These are phyloP conservation scores for Meiosimyza platycephala DNA, from an alignment of 2,888 invertebrate genomes.

Conservation along the genomic window DNA sequence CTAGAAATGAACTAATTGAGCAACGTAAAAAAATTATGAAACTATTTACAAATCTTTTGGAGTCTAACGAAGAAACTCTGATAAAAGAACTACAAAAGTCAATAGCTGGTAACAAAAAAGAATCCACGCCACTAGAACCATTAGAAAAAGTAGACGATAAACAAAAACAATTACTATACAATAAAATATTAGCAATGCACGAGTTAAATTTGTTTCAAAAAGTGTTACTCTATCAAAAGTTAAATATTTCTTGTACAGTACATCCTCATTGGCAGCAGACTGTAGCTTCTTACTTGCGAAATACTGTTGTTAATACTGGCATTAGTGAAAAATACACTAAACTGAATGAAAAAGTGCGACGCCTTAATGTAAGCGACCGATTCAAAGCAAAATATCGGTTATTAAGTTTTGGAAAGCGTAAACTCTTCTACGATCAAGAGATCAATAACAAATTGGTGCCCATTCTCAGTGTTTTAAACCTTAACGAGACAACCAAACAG, in stretches of 20 bases:
- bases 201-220: constrained; percentile 64
- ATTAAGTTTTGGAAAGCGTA: constrained; percentile 44
- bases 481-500: constrained; percentile 44
- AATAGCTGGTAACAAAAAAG: constrained; percentile 41
- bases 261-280: constrained; percentile 47
- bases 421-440: constrained; percentile 47
- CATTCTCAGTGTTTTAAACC: constrained; percentile 54
- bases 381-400: constrained; percentile 63
- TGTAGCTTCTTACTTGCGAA: constrained; percentile 51
- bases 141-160: constrained; percentile 41
- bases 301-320: constrained; percentile 39
- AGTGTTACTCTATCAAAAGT: constrained; percentile 58
- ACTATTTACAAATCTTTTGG: constrained; percentile 56
- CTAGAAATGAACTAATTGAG: constrained; percentile 47
- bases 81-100: constrained; percentile 50
- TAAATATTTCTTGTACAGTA: constrained; percentile 57
- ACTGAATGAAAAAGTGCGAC: constrained; percentile 48
- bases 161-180: constrained; percentile 49
- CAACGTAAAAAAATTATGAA: constrained; percentile 55
- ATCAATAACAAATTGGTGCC: constrained; percentile 53
- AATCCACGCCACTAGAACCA: constrained; percentile 20
- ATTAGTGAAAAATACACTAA: constrained; percentile 31
- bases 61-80: constrained; percentile 55
- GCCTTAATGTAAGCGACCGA: constrained; percentile 53
- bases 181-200: constrained; percentile 56